Evolutionary conservation across 2,113 vertebrate genomes (phyloP).

Genomic region (Cettia cetti): DNA sequence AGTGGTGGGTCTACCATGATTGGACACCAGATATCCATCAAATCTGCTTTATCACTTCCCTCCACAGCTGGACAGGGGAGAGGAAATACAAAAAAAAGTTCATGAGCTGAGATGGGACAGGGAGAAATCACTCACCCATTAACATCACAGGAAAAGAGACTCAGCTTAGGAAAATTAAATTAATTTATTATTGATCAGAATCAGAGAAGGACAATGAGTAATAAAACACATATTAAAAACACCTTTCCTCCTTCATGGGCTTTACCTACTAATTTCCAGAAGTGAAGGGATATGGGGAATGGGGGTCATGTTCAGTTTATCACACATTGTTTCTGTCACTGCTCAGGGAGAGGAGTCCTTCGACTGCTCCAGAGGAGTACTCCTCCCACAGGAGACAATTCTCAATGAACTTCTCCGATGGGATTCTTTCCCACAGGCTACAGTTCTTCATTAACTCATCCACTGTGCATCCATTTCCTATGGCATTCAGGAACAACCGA

Average conservation of each 20-base stretch:
- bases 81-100: background rate
- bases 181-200: background rate
- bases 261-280: background rate
- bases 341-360: background rate
- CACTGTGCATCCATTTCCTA: background rate
- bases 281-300: background rate
- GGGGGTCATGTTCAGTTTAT: background rate
- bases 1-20: background rate
- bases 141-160: background rate
- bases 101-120: background rate
- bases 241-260: background rate
- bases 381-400: background rate
- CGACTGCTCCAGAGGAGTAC: rapidly evolving
- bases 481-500: background rate
- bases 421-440: background rate
- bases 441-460: background rate
- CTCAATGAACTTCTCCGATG: background rate
- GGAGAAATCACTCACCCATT: background rate
- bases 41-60: background rate
- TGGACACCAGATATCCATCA: background rate
- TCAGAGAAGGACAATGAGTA: background rate
- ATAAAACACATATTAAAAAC: background rate
- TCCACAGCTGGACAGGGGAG: background rate
- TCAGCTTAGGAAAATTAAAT: background rate
- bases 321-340: rapidly evolving